Evolutionary conservation across 2,888 invertebrate species (phyloP).

Genomic region (Homarus gammarus): DNA sequence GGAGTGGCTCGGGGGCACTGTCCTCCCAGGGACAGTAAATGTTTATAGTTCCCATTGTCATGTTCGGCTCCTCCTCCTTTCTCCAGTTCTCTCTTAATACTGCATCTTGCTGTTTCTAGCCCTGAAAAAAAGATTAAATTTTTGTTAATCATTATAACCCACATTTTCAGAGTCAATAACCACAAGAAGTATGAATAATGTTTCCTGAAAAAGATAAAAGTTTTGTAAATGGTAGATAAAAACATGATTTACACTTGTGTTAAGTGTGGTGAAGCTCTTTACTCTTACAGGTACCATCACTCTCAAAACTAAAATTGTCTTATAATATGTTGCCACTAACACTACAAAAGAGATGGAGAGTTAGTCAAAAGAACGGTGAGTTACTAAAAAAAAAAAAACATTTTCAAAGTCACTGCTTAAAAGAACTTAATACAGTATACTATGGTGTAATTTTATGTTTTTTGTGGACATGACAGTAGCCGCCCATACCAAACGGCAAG

Average conservation of each 20-base stretch:
- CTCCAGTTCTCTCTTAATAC: neutral
- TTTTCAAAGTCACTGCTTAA: too few species aligned
- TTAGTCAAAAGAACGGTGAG: neutral
- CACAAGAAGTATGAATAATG: neutral
- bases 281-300: neutral
- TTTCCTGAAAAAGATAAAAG: neutral
- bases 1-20: constrained; percentile 66
- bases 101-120: neutral
- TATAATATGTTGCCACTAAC: neutral
- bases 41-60: constrained; percentile 54
- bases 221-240: too few species aligned
- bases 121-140: neutral
- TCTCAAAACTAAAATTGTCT: neutral
- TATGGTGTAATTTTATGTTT: too few species aligned
- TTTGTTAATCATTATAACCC: neutral
- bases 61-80: neutral
- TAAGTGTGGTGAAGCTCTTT: too few species aligned
- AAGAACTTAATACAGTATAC: too few species aligned
- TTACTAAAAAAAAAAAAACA: too few species aligned
- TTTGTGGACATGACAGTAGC: too few species aligned
- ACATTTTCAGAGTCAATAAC: neutral
- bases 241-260: too few species aligned
- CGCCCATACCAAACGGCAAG: too few species aligned
- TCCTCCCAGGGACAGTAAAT: constrained; percentile 66
- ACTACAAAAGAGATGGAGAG: neutral